These are phyloP conservation scores for Dusona sp. DNA, from an alignment of 2,888 invertebrate genomes.

Conservation along the genomic window DNA sequence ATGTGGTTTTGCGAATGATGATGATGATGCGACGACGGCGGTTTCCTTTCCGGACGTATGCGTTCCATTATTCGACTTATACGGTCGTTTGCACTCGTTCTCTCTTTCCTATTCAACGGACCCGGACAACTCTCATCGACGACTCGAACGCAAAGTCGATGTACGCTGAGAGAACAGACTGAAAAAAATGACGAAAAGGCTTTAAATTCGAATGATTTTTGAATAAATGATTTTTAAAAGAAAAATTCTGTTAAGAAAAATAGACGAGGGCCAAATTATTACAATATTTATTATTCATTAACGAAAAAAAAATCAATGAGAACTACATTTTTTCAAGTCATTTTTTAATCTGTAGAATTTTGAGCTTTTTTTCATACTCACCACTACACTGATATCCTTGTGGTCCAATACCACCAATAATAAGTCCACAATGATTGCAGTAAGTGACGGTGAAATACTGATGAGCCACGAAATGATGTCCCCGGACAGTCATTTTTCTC, in stretches of 20 bases:
- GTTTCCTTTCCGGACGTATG: constrained; percentile 86
- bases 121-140: constrained; percentile 94
- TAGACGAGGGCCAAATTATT: too few relatives aligned
- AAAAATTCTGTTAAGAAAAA: too few relatives aligned
- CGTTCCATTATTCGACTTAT: constrained; percentile 92
- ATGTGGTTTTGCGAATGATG: constrained; percentile 79
- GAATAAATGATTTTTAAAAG: neutral
- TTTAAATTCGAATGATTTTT: neutral
- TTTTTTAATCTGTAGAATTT: neutral
- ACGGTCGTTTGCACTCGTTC: constrained; percentile 88
- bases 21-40: constrained; percentile 84
- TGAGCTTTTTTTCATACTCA: constrained; percentile 83
- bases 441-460: constrained; percentile 95
- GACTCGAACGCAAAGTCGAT: constrained; percentile 91
- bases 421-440: constrained; percentile 96
- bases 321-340: neutral
- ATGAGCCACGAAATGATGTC: constrained; percentile 95
- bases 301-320: neutral
- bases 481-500: constrained; percentile 91
- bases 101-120: constrained; percentile 86
- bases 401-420: constrained; percentile 97
- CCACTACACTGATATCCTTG: constrained; percentile 98
- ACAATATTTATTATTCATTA: neutral
- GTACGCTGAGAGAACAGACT: constrained; percentile 96
- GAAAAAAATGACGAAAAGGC: constrained; percentile 20